Base-by-base conservation (phyloP, 1,140 invertebrate genomes). In the Drosophila ficusphila region DNA sequence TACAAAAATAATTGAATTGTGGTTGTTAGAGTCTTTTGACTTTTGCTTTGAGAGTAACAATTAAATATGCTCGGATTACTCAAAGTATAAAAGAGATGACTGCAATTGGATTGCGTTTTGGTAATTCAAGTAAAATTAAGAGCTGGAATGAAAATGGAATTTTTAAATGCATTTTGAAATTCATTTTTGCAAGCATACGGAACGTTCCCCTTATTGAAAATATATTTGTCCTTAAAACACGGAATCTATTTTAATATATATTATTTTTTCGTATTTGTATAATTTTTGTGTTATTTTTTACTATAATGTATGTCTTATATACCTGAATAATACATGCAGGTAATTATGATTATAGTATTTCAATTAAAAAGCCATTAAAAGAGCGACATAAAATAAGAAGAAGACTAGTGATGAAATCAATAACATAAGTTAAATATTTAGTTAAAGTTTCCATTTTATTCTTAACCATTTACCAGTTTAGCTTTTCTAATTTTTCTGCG, bases 401-500 rank as follows among this genome's bases (percentile, higher is more conserved):
- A n/a, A n/a, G n/a, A n/a, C n/a, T n/a, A n/a, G n/a, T n/a, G n/a
- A n/a, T n/a, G n/a, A n/a, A n/a, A n/a, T n/a, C n/a, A n/a, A n/a
- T n/a, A n/a, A n/a, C n/a, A n/a, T n/a, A n/a, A n/a, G n/a, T 39
- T 39, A 8, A 39, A 39, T 39, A n/a, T 12, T 39, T 11, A 8
- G 4, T 18, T 18, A 1, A 4, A 4, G 5, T 27, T 6, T 27
- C 9, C 6, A 7, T 9, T 46, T 31, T 7, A 39, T 16, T 39
- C 41, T 62, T 18, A 53, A 58, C 46, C 73, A 51, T 81, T 73
- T 82, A 48, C 25, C 51, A 53, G 53, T 41, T 83, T 70, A 70
- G 76, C 71, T 74, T 86, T 81, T 82, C 75, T 74, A 68, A 74
- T 75, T 79, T 81, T 78, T 76, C 76, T 65, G 53, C 88, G 76